A percentile compares a stretch with the other conserved stretches of the same genome.
These are phyloP conservation scores for Telmatochromis bifrenatus DNA, from an alignment of 2,113 vertebrate species.

Conservation along the genomic window DNA sequence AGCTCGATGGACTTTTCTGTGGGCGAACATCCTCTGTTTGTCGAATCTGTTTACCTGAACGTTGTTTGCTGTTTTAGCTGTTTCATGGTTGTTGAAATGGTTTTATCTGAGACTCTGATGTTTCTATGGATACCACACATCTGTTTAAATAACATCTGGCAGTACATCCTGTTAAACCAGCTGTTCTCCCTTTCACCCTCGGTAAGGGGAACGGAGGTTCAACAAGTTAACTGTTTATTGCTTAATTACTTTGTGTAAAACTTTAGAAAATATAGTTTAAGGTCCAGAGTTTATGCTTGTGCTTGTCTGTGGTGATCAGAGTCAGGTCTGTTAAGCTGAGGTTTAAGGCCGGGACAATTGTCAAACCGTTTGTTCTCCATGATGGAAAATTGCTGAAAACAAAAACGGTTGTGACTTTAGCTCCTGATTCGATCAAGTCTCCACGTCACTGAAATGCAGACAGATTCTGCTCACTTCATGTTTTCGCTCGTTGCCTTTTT, in stretches of 20 bases:
- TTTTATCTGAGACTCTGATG: neutral
- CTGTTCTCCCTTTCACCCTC: neutral
- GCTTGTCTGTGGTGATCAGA: neutral
- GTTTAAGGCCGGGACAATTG: neutral
- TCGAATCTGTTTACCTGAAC: neutral
- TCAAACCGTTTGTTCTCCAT: neutral
- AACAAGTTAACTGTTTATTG: neutral
- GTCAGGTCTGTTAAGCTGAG: neutral
- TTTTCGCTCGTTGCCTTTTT: neutral
- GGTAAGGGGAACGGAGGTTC: accelerated
- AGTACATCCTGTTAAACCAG: neutral
- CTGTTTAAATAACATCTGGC: neutral
- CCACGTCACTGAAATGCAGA: neutral
- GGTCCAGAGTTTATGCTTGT: neutral
- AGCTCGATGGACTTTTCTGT: neutral
- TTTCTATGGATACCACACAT: neutral
- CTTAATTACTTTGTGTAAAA: neutral
- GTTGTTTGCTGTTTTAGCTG: neutral
- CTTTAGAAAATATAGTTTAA: neutral
- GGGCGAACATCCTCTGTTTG: neutral
- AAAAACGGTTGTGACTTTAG: neutral
- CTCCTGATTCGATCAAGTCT: neutral
- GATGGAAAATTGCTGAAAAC: neutral
- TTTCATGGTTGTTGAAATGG: neutral
- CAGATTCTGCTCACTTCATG: neutral